Base-by-base conservation (phyloP, 2,888 invertebrate species). In the Harpalus rubripes region DNA sequence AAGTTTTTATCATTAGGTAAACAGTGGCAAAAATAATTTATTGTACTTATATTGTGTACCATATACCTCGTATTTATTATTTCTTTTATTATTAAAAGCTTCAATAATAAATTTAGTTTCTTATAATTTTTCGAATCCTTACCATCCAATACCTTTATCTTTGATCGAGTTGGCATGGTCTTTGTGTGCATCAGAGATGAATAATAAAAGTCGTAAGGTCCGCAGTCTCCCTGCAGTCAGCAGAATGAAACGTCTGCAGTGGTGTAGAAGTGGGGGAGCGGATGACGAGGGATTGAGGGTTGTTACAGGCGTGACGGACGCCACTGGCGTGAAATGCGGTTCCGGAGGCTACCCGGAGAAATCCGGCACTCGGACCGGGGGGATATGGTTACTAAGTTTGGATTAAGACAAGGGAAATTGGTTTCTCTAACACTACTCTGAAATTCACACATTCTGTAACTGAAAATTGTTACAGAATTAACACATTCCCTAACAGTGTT, bases 311-410 rank as follows among this genome's bases (percentile, higher is more conserved):
- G 81, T 68, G 65, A 81, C 81, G 81, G 65, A 22, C 61, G 81
- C 52, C 81, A 56, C 81, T 81, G 81, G 81, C 81, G 81, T 81
- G 68, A 81, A 81, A 81, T 81, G 81, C 68, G 81, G 81, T 81
- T 65, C 68, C 81, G 81, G 44, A 10, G 0, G 44, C 44, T 52
- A 52, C 10, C 44, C 44, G 10, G 44, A 8, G 10, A 52, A 52
- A 52, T 52, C 44, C 44, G 44, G 44, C 10, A 56, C 15, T 7
- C 16, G 4, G 59, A 16, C 59, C 2, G n/a, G 44, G 44, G 44
- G 44, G 44, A 52, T 12, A 52, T 52, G 44, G 44, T 52, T 52
- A 52, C 10, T 52, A 12, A 52, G 12, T 12, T 52, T 52, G 44
- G 44, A 52, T 52, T 52, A 52, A 52, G 44, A 52, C 56, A 15